Evolutionary conservation across 2,113 vertebrate species (phyloP), one percentile per base, ranked within the genome.

Genomic region (Puffinus mauretanicus): DNA sequence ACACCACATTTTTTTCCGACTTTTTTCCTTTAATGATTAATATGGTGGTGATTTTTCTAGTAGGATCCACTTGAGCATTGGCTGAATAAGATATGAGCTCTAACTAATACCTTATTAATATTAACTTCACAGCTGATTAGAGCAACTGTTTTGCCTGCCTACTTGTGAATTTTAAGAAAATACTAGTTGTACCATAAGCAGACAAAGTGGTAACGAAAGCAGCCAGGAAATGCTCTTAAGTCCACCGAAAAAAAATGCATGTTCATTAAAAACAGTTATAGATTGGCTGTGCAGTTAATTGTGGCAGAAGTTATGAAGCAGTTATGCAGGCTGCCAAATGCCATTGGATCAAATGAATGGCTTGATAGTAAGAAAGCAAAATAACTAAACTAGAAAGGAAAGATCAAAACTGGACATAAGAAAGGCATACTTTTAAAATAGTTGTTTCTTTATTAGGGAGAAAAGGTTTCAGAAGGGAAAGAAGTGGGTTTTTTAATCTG

Each of bases 21-120:
- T 65, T 83, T 94, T 95, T 94, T 77, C 84, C 76, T 88, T 58
- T 73, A 60, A 83, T 95, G 76, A 95, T 84, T 94, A 96, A 94
- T 77, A 95, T 4, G 29, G 60, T 38, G 30, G 20, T 89, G 72
- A 75, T 86, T 92, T 82, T 93, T 94, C 84, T 40, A 46, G 42
- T 85, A 47, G 19, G 52, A 76, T 82, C 47, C 72, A 71, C 66
- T 79, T 42, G 58, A 88, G 26, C n/a, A 69, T 4, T 47, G n/a
- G 25, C 51, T 75, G 30, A 88, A 82, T 64, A 86, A 75, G 16
- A 36, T 47, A 62, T 55, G 64, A 67, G 29, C 17, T 73, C 20
- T 75, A 94, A 65, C n/a, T 54, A 91, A 87, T 32, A 61, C 11
- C 16, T 71, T 51, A 82, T 62, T 65, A 82, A 11, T 62, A 64